Conservation (phyloP, 2,888 invertebrate genomes). For the Drosophila atroscutellata region DNA sequence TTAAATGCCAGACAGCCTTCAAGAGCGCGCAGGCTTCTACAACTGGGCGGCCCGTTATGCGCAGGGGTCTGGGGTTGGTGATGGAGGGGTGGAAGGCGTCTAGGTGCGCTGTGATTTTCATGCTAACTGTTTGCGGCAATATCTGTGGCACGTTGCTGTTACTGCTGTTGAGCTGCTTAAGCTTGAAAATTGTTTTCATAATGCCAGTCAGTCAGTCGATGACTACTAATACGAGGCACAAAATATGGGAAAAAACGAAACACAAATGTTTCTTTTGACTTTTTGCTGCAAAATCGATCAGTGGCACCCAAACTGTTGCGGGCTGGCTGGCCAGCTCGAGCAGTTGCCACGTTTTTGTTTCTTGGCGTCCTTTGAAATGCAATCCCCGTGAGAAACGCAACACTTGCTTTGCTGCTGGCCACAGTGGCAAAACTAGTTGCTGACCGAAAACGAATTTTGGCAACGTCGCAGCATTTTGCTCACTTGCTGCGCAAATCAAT, state of each 20-base stretch:
- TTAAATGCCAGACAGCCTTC: constrained; percentile 71
- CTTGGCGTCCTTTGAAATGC: constrained; percentile 70
- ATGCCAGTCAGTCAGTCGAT: constrained; percentile 51
- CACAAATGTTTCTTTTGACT: constrained; percentile 54
- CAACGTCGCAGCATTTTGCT: constrained; percentile 32
- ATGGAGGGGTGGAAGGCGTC: background rate
- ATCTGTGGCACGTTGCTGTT: constrained; percentile 40
- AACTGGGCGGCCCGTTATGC: constrained; percentile 12
- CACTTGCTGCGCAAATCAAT: constrained; percentile 76
- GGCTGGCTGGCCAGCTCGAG: constrained; percentile 3
- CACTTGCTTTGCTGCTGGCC: constrained; percentile 72
- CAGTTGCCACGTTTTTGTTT: constrained; percentile 25
- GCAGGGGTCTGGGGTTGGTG: background rate
- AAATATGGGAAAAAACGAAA: background rate
- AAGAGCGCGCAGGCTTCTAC: constrained; percentile 51
- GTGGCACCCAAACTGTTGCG: constrained; percentile 51
- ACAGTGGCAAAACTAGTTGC: constrained; percentile 7
- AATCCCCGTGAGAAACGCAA: constrained; percentile 83
- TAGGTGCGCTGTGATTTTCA: constrained; percentile 42
- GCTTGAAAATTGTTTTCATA: constrained; percentile 79
- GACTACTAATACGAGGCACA: constrained; percentile 3
- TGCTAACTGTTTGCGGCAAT: constrained; percentile 60
- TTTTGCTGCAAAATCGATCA: constrained; percentile 74
- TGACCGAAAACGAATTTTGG: constrained; percentile 42
- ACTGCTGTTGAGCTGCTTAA: constrained; percentile 66